Base-by-base conservation (phyloP, 2,797 vertebrate species). In the Garrulus glandarius region DNA sequence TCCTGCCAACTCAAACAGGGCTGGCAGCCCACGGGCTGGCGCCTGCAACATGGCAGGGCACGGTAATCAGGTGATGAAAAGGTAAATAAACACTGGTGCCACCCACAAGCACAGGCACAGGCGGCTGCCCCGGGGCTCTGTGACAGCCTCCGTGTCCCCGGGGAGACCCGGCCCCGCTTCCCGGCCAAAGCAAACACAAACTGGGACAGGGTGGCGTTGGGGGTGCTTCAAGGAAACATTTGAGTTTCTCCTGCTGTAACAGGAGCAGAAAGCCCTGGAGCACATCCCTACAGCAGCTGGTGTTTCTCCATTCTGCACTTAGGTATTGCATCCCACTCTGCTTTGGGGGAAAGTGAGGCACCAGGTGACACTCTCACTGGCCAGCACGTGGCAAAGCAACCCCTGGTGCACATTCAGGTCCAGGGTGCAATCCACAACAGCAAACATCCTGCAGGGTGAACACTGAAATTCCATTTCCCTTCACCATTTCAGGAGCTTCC, bases 1-100 rank as follows among this genome's bases (percentile, higher is more conserved):
- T 74, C 24, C 80, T 96, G 96, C 96, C 97, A 96, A 95, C 61
- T 75, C 87, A 87, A 94, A 94, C 81, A 94, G 74, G 55, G 87
- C 89, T 71, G 81, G 94, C 89, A 92, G 78, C 78, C 80, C 71
- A 24, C 21, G 2, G 34, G 86, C 76, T 92, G 94, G 88, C 57
- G 63, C 77, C 91, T 64, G 89, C 86, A 75, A 7, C 71, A 17
- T 68, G 89, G 57, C 93, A 95, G 86, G 69, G 37, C 79, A 82
- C 0, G 6, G 74, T 0, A 16, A 64, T 29, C 88, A 91, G 95
- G 96, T 70, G 96, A 74, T 44, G 81, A 94, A 64, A 87, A 96
- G 92, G 82, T 56, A 89, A 93, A 93, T 83, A 87, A 96, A 92
- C 59, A 76, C 3, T n/a, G 83, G 91, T 83, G 91, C 87, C 91